Evolutionary conservation across 2,888 invertebrate species (phyloP).

Genomic region (Hedya salicella): DNA sequence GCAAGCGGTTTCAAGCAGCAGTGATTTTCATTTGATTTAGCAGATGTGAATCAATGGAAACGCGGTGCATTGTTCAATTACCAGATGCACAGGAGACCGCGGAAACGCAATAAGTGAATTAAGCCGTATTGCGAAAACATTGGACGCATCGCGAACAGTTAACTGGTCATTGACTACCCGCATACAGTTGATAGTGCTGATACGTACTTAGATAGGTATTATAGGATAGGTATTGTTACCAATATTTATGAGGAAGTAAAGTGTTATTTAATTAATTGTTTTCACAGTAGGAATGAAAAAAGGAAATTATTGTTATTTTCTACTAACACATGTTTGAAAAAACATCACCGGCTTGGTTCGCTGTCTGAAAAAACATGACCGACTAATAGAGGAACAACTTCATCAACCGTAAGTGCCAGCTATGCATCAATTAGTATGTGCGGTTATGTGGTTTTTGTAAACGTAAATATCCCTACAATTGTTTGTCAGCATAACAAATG

Average conservation of each 20-base stretch:
- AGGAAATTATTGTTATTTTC: not conserved
- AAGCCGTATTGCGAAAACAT: constrained; percentile 58
- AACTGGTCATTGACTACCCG: constrained; percentile 63
- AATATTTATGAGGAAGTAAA: not conserved
- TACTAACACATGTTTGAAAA: not conserved
- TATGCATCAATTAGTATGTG: not conserved
- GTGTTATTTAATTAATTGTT: not conserved
- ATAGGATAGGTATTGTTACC: not conserved
- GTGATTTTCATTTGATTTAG: constrained; percentile 17
- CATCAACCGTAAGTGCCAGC: not conserved
- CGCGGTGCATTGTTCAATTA: constrained; percentile 53
- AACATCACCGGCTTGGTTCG: not conserved
- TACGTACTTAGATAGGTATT: constrained; percentile 30
- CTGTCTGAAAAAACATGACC: not conserved
- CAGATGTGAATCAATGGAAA: constrained; percentile 59
- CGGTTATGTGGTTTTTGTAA: constrained; percentile 2
- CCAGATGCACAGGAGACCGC: constrained; percentile 54
- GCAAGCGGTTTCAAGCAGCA: constrained; percentile 12
- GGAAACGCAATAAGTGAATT: constrained; percentile 53
- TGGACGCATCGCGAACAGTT: constrained; percentile 59
- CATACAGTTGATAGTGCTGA: constrained; percentile 48
- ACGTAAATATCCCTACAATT: not conserved
- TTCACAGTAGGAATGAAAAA: not conserved
- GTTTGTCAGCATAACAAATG: too few species aligned
- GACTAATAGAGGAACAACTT: not conserved